Percentiles rank a stretch among this genome's conserved stretches.
Evolutionary conservation across 2,797 vertebrate species (phyloP).

Genomic region (Paguma larvata): DNA sequence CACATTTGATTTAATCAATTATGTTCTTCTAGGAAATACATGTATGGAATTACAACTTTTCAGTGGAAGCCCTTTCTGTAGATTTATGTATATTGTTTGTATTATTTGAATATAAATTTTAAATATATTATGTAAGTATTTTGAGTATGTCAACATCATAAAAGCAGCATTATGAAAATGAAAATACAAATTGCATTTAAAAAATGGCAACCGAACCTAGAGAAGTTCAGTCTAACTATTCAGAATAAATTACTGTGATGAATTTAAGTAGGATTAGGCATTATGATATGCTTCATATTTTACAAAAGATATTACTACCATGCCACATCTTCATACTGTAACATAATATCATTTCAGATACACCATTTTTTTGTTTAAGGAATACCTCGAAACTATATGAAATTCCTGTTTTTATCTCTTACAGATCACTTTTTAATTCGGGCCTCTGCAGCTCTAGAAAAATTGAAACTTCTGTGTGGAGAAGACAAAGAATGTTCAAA

Average conservation of each 20-base stretch:
- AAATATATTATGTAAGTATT: slow-evolving; percentile 45
- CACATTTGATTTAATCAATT: slow-evolving; percentile 1
- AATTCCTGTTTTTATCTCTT: slow-evolving; percentile 65
- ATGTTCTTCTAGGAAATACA: background rate
- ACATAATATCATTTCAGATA: background rate
- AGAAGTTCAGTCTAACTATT: slow-evolving; percentile 7
- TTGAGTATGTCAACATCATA: background rate
- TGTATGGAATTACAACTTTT: slow-evolving; percentile 58
- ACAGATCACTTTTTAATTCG: slow-evolving; percentile 96
- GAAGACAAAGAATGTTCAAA: slow-evolving; percentile 92
- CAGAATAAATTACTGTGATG: slow-evolving; percentile 30
- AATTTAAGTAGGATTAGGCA: slow-evolving; percentile 4
- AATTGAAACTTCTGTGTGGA: slow-evolving; percentile 92
- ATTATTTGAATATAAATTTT: slow-evolving; percentile 6
- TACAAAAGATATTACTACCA: background rate
- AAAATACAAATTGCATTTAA: slow-evolving; percentile 4
- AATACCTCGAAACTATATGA: background rate
- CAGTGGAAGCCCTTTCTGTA: slow-evolving; percentile 3
- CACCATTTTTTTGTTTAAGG: slow-evolving; percentile 45
- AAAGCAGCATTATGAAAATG: background rate
- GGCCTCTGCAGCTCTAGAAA: slow-evolving; percentile 94
- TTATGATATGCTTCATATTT: slow-evolving; percentile 53
- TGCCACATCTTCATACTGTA: background rate
- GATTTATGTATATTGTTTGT: slow-evolving; percentile 20
- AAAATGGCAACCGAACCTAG: slow-evolving; percentile 22